Conservation (phyloP, 2,888 invertebrate genomes). For the Arenicola marina region DNA sequence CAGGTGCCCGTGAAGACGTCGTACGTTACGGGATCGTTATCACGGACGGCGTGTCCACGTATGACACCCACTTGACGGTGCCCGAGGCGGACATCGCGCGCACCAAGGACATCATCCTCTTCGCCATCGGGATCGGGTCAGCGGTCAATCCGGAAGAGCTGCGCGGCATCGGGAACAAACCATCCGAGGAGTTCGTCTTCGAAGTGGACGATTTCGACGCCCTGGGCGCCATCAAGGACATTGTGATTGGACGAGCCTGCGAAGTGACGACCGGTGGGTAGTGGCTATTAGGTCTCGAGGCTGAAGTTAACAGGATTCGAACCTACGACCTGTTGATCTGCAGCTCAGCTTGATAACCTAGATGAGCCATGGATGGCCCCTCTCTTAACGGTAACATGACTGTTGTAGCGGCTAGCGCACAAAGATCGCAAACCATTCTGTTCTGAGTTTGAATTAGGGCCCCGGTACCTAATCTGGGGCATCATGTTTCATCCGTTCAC, state of each 20-base stretch:
- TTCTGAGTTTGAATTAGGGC: no score
- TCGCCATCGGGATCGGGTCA: conserved; percentile 14
- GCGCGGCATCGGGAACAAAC: conserved; percentile 4
- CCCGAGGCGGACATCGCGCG: conserved; percentile 42
- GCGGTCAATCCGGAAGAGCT: background rate
- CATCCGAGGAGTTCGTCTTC: conserved; percentile 6
- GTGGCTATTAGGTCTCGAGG: no score
- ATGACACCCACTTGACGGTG: conserved; percentile 42
- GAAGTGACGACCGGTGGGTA: conserved; percentile 1
- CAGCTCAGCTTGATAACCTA: no score
- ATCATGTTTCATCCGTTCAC: no score
- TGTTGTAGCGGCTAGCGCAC: no score
- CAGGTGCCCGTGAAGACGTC: conserved; percentile 2
- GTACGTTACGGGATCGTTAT: conserved; percentile 10
- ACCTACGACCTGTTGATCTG: no score
- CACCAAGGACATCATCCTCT: conserved; percentile 5
- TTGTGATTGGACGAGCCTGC: background rate
- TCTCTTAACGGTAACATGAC: no score
- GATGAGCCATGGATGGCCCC: no score
- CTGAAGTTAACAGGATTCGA: no score
- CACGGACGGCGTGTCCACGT: conserved; percentile 30
- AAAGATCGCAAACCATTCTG: no score
- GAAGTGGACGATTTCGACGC: conserved; percentile 1
- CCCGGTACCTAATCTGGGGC: no score
- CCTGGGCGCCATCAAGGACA: background rate